Base-by-base conservation (phyloP, 1,140 invertebrate genomes). In the Diabrotica undecimpunctata region DNA sequence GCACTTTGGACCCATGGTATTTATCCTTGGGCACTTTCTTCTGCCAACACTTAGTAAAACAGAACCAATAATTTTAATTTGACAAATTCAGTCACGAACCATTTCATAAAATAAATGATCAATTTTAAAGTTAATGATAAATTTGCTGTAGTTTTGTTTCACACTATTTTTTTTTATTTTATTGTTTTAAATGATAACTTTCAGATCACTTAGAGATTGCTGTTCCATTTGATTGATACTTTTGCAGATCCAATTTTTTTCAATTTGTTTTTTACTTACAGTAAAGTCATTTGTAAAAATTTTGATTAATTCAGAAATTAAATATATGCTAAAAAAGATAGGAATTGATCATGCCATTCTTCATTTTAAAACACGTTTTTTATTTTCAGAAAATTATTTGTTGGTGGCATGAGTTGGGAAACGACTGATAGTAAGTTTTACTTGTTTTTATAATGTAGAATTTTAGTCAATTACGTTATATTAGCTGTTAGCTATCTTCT, bases 331-430 rank as follows among this genome's bases (percentile, higher is more conserved):
- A 25, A 25, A 25, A 11, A 61, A 11, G 10, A 64, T 68, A 65
- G 73, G 66, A 51, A 46, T 69, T 61, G 70, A 72, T 57, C 60
- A 35, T 64, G 68, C 58, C 68, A 74, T 70, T 75, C 65, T 51
- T 11, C 13, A 41, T 36, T 62, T 46, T 46, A 46, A 46, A 46
- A n/a, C n/a, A 8, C 41, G 8, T 64, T 79, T 82, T 80, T 79
- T 79, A 76, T 82, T 92, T 89, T 74, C 88, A 97, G 95, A 85
- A 98, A 98, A 88, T 87, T 98, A 71, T 98, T 98, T 88, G 94
- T 97, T 82, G 96, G 96, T 77, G 95, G 94, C 66, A 83, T 98
- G 66, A 97, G 94, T 84, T 97, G 95, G 94, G 94, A 97, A 86
- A 97, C 95, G 14, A 93, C 93, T 79, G 94, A 97, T 82, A 96